Evolutionary conservation across 2,888 invertebrate genomes (phyloP).

Genomic region (Celastrina argiolus): DNA sequence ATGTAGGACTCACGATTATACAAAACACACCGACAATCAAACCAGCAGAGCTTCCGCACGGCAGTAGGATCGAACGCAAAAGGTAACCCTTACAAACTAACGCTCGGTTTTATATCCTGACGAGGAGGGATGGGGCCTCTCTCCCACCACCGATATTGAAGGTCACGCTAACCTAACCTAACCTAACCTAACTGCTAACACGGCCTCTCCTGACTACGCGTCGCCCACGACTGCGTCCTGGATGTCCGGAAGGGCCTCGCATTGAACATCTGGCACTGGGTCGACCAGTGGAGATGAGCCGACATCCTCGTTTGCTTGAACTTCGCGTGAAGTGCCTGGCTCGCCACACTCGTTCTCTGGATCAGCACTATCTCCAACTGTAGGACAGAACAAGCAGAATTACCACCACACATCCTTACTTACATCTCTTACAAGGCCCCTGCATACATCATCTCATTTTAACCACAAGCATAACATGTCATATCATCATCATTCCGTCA

Average conservation of each 20-base stretch:
- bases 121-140: too few relatives aligned
- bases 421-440: slow-evolving; percentile 17
- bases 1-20: too few relatives aligned
- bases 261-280: neutral
- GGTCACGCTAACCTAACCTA: too few relatives aligned
- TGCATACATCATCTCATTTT: neutral
- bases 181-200: too few relatives aligned
- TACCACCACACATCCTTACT: neutral
- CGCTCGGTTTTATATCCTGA: too few relatives aligned
- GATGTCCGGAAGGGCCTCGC: neutral
- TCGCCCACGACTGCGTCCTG: slow-evolving; percentile 19
- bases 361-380: neutral
- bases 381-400: neutral
- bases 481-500: slow-evolving; percentile 1
- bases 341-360: neutral
- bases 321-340: neutral
- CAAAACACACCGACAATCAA: too few relatives aligned
- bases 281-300: neutral
- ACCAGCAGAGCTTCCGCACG: too few relatives aligned
- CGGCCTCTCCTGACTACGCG: slow-evolving; percentile 26
- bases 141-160: too few relatives aligned
- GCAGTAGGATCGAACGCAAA: too few relatives aligned
- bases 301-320: neutral
- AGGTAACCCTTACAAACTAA: too few relatives aligned
- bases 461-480: too few relatives aligned